Evolutionary conservation across 1,140 invertebrate genomes (phyloP), one percentile per base, ranked within the genome.

Genomic region (Tigriopus japonicus): DNA sequence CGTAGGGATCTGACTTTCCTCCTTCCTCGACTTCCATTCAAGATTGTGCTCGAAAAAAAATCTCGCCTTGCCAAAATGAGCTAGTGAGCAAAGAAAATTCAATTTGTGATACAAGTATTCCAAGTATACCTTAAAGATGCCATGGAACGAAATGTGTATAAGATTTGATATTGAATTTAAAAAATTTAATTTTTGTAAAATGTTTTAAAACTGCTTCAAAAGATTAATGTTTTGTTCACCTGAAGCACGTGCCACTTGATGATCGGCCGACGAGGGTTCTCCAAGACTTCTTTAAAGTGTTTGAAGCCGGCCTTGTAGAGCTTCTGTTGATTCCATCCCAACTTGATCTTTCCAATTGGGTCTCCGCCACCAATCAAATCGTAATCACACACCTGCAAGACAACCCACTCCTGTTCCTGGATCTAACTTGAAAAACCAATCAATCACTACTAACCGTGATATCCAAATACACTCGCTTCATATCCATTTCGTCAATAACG

Each of bases 271-370:
- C 86, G 74, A 6, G 85, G 82, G 71, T 82, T 87, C 68, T 87
- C 84, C 67, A 88, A 67, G 85, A 89, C 89, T 70, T 87, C 84
- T 59, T 83, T 75, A 87, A 87, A 92, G 69, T 92, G 87, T 67
- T 89, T 85, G 52, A 84, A 77, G 1, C 86, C 87, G 10, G 84
- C 78, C 14, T 86, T 85, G 55, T 85, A 61, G 5, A n/a, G 13
- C 35, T 61, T 61, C 15, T 52, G 19, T 41, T 61, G 59, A 40
- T 51, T 61, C 59, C 59, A 61, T 35, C 59, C 59, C 14, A 61
- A 52, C 43, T 52, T 53, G 7, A 61, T 49, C 52, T 61, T 61
- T 55, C 59, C 59, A 55, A 61, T 61, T 13, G 59, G 59, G 41
- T 61, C 59, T 41, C 59, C 59, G 19, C 59, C 59, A 14, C 59